Conservation (phyloP, 64 coral and sea anemone species). For the Stichodactyla helianthus region DNA sequence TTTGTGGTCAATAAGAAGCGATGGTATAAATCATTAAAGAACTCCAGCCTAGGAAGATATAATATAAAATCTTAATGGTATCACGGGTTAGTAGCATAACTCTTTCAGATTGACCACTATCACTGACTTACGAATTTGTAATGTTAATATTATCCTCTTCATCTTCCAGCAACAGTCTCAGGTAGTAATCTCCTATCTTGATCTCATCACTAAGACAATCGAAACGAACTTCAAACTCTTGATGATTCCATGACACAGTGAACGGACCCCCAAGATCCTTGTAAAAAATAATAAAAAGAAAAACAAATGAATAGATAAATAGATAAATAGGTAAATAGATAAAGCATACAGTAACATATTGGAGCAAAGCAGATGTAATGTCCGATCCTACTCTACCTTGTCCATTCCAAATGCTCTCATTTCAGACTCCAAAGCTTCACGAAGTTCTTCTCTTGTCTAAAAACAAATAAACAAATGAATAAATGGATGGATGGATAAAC, state of each 20-base stretch:
- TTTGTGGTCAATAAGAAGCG: conserved; percentile 92
- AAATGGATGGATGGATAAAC: neutral
- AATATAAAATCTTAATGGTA: neutral
- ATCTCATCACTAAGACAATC: conserved; percentile 93
- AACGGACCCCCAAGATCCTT: conserved; percentile 83
- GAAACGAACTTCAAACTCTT: conserved; percentile 98
- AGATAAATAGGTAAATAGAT: neutral
- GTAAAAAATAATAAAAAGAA: neutral
- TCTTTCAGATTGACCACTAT: too few species aligned
- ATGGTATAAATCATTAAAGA: conserved; percentile 99
- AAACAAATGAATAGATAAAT: neutral
- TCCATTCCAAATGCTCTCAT: conserved; percentile 97
- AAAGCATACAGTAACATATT: too few species aligned
- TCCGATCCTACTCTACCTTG: conserved; percentile 40
- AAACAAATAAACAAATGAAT: neutral
- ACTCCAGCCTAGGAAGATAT: conserved; percentile 57
- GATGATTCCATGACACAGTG: conserved; percentile 94
- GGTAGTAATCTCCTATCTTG: conserved; percentile 96
- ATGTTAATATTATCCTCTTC: conserved; percentile 74
- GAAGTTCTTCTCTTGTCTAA: conserved; percentile 92
- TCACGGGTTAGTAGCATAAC: too few species aligned
- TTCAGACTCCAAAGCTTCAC: conserved; percentile 96
- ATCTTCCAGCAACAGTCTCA: conserved; percentile 89
- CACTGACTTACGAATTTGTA: conserved; percentile 80
- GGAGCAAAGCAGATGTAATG: neutral